A percentile compares a stretch with the other conserved stretches of the same genome.
phyloP scores from a whole-genome alignment of 2,888 invertebrate genomes.

The Zaprionus obscuricornis region DNA sequence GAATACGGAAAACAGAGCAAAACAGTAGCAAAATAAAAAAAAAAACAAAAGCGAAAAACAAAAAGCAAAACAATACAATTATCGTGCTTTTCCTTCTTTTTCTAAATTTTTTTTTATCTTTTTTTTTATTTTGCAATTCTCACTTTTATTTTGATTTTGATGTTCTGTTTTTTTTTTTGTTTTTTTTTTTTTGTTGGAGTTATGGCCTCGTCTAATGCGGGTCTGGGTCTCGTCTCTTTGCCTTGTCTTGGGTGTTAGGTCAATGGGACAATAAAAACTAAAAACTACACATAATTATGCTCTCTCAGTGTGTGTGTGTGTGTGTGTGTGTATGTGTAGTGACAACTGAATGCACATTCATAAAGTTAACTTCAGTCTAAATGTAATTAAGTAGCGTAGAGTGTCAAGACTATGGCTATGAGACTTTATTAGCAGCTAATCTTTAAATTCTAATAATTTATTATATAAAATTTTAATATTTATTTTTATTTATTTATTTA shows the following conservation, averaged over 20 bases:
- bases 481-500: too few species aligned
- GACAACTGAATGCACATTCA: slow-evolving; percentile 27
- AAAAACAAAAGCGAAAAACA: too few species aligned
- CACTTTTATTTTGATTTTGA: slow-evolving; percentile 48
- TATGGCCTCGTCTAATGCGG: slow-evolving; percentile 5
- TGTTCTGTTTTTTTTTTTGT: slow-evolving; percentile 13
- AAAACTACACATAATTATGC: slow-evolving; percentile 56
- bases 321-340: slow-evolving; percentile 5
- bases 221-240: slow-evolving; percentile 17
- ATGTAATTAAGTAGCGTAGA: slow-evolving; percentile 49
- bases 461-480: too few species aligned
- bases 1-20: too few species aligned
- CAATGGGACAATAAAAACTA: slow-evolving; percentile 71
- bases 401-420: too few species aligned
- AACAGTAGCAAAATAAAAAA: too few species aligned
- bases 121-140: slow-evolving; percentile 30
- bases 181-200: slow-evolving; percentile 27
- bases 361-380: slow-evolving; percentile 2
- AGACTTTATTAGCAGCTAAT: too few species aligned
- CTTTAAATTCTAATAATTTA: too few species aligned
- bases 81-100: slow-evolving; percentile 24
- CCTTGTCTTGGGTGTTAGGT: slow-evolving; percentile 63
- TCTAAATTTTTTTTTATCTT: slow-evolving; percentile 1
- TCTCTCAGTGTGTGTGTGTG: slow-evolving; percentile 19
- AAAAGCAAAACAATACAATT: slow-evolving; percentile 29